Evolutionary conservation across 1,140 invertebrate genomes (phyloP).

Genomic region (Adelges cooleyi): DNA sequence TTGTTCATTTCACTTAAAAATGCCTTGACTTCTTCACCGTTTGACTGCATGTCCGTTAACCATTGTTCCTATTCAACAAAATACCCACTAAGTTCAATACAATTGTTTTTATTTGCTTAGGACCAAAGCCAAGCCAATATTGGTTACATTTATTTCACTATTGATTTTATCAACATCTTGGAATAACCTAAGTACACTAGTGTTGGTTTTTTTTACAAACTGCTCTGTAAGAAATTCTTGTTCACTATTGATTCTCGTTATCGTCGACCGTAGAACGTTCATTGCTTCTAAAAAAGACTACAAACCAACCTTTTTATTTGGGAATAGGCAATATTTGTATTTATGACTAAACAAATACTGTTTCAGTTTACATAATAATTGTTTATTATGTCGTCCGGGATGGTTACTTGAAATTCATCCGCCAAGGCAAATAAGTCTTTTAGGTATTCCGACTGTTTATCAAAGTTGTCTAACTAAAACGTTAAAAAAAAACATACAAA

Average conservation of each 20-base stretch:
- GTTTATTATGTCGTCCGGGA: constrained; percentile 46
- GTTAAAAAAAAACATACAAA: too few relatives aligned
- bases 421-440: constrained; percentile 61
- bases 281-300: not conserved
- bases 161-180: not conserved
- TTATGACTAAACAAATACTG: not conserved
- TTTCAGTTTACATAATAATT: constrained; percentile 31
- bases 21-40: constrained; percentile 48
- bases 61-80: constrained; percentile 50
- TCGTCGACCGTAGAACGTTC: not conserved
- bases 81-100: constrained; percentile 27
- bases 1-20: constrained; percentile 50
- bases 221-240: not conserved
- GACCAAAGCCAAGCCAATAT: not conserved
- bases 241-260: not conserved
- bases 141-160: not conserved
- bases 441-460: constrained; percentile 51
- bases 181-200: not conserved
- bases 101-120: not conserved
- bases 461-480: constrained; percentile 47
- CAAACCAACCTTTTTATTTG: not conserved
- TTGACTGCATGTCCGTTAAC: constrained; percentile 58
- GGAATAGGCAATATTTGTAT: not conserved
- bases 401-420: constrained; percentile 53
- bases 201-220: not conserved